Percentiles rank a stretch among this genome's conserved stretches.
These are phyloP conservation scores for Cliona cf. orientalis DNA, from an alignment of 37 sponge, comb jelly and placozoan genomes.

Conservation along the genomic window DNA sequence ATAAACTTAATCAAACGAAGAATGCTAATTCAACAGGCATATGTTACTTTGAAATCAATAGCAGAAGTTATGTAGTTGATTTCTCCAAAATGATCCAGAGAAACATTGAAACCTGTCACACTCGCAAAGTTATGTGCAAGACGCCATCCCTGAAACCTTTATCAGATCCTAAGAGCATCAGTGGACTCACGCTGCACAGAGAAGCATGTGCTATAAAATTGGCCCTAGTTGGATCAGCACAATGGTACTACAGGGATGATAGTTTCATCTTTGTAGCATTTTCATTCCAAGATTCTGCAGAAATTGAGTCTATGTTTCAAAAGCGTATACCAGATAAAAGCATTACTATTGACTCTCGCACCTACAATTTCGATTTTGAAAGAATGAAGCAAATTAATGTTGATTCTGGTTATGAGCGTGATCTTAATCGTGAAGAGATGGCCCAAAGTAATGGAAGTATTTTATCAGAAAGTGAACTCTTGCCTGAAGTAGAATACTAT, in stretches of 20 bases:
- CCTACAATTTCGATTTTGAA: slow-evolving; percentile 42
- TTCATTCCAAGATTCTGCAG: slow-evolving; percentile 6
- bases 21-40: not conserved
- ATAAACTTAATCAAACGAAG: not conserved
- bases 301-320: slow-evolving; percentile 38
- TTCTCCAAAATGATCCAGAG: slow-evolving; percentile 19
- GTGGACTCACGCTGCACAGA: no score
- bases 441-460: no score
- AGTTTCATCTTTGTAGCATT: slow-evolving; percentile 22
- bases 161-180: no score
- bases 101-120: not conserved
- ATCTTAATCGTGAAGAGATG: not conserved
- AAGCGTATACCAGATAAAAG: not conserved
- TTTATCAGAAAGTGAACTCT: no score
- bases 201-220: no score
- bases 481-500: not conserved
- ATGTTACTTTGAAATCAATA: not conserved
- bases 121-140: slow-evolving; percentile 1
- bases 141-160: no score
- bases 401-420: slow-evolving; percentile 10
- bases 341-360: slow-evolving; percentile 7
- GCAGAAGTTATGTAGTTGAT: not conserved
- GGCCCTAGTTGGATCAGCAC: not conserved
- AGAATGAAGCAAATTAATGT: slow-evolving; percentile 46
- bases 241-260: slow-evolving; percentile 63